Evolutionary conservation across 2,797 vertebrate genomes (phyloP), one percentile per base, ranked within the genome.

Genomic region (Myripristis murdjan): DNA sequence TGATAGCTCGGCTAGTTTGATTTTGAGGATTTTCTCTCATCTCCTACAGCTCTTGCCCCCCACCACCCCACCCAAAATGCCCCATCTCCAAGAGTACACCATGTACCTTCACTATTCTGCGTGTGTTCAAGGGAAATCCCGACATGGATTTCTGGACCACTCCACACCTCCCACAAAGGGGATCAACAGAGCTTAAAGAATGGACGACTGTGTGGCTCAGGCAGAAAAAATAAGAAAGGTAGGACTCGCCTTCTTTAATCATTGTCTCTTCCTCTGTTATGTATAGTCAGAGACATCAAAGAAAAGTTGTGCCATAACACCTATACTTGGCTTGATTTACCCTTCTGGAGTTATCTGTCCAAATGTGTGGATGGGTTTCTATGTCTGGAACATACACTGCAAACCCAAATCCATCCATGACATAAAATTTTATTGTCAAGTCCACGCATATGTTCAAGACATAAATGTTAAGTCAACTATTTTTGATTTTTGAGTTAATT

Each of bases 61-160:
- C 59, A 7, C 28, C 66, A 58, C 77, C 77, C 68, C 41, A 1
- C 74, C 64, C 48, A 68, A 83, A 86, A 81, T 78, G 79, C 79
- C 83, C 78, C 75, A 77, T 86, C 81, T 84, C 73, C 28, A 39
- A 81, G 58, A 91, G 90, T 78, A 92, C 90, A 94, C 64, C 11
- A 73, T 87, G 89, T 91, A 92, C 91, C 85, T 90, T 91, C 82
- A 82, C 77, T 73, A 71, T 82, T 86, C 74, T 81, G 81, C 33
- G 66, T 68, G 85, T 82, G 89, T 83, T 82, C 77, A 78, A 86
- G 83, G 77, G 81, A 95, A 94, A 93, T 91, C 70, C 81, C 76
- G 87, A 92, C 88, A 88, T 88, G 89, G 89, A 94, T 89, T 90
- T 78, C 74, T 55, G 80, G 68, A 73, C 69, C 64, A 75, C 63